Base-by-base conservation (phyloP, 2,888 invertebrate genomes). In the Platerodrilus igneus region DNA sequence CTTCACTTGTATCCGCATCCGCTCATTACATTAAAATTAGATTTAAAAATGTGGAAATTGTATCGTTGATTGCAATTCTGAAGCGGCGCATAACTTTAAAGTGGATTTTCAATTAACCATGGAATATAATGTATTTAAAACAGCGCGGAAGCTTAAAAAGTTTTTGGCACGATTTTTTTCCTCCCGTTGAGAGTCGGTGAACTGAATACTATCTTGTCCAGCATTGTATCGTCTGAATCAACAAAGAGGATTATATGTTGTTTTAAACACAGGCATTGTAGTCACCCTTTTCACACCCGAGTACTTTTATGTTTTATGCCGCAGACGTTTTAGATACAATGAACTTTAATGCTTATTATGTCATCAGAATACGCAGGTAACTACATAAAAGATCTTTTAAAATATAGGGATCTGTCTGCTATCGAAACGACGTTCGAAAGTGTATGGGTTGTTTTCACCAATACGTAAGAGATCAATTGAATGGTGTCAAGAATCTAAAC, bases 21-120 rank as follows among this genome's bases (percentile, higher is more conserved):
- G 47, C 51, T 52, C 52, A 67, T 67, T 67, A 66, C 64, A 66
- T 66, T 64, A 66, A 66, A 67, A 67, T 67, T 66, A 67, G 64
- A 67, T 67, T 67, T 66, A 67, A 66, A 67, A 67, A 66, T 66
- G 67, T 67, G 67, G 67, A 67, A 67, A 66, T 67, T 68, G 67
- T 68, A 68, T 65, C 68, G 67, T 64, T 68, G 67, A 68, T 68
- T 69, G 67, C 67, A 61, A 65, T 64, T 60, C 63, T 56, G 59
- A 47, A 44, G 41, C 42, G 38, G 38, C 46, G 46, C 41, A 41
- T 39, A 46, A 66, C 62, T 64, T 66, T 66, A 62, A 63, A 67
- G 68, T 67, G 67, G 67, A 66, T 66, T 68, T 66, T 66, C 68
- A 68, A 68, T 69, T 69, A 69, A 66, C 65, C 62, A 63, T 64